phyloP scores from a whole-genome alignment of 2,888 invertebrate genomes.

The Hemithea aestivaria region DNA sequence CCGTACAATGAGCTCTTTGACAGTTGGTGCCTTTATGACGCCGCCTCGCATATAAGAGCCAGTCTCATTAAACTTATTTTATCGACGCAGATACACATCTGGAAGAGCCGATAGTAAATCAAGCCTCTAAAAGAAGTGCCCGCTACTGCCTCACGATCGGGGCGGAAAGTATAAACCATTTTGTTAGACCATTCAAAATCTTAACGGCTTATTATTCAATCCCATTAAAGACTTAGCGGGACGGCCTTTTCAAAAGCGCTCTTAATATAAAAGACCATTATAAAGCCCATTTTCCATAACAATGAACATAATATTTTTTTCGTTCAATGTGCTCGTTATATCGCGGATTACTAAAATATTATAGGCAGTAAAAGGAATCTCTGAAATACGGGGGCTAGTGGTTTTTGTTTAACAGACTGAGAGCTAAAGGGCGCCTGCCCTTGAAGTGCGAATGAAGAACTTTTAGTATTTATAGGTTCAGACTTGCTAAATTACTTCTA shows the following conservation, averaged over 20 bases:
- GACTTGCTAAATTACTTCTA: too few relatives aligned
- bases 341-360: constrained; percentile 63
- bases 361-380: constrained; percentile 46
- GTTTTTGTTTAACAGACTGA: constrained; percentile 24
- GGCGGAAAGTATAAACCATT: constrained; percentile 65
- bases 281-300: constrained; percentile 67
- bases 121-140: constrained; percentile 53
- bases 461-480: too few relatives aligned
- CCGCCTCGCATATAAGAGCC: constrained; percentile 70
- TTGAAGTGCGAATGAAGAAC: constrained; percentile 5
- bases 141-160: constrained; percentile 53
- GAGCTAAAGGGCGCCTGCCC: not conserved
- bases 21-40: constrained; percentile 76
- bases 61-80: constrained; percentile 74
- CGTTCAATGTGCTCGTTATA: constrained; percentile 51
- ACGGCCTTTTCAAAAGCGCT: constrained; percentile 62
- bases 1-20: constrained; percentile 76
- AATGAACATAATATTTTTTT: constrained; percentile 66
- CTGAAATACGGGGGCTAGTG: constrained; percentile 25
- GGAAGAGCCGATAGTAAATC: constrained; percentile 63
- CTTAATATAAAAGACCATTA: constrained; percentile 70
- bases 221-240: constrained; percentile 68
- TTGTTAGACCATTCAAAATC: constrained; percentile 68
- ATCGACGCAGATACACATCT: constrained; percentile 68
- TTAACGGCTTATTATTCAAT: constrained; percentile 74